A percentile compares a stretch with the other conserved stretches of the same genome.
phyloP scores from a whole-genome alignment of 2,797 vertebrate species.

The Pygocentrus nattereri region DNA sequence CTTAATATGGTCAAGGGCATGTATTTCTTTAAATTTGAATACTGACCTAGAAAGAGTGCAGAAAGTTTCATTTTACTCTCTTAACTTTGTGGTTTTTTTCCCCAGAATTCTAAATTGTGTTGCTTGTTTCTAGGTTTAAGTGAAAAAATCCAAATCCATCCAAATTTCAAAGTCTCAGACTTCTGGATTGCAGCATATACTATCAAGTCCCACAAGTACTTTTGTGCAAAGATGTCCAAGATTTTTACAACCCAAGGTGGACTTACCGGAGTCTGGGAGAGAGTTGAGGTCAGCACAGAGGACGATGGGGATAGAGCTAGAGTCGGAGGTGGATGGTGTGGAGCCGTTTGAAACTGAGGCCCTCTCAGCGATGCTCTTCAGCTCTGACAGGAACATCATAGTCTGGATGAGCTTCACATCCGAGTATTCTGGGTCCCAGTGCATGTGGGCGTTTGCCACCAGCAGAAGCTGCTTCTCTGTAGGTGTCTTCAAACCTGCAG shows the following conservation, averaged over 20 bases:
- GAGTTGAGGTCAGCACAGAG: conserved; percentile 98
- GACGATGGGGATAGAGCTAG: conserved; percentile 92
- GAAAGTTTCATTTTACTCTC: too few species aligned
- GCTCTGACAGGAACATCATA: conserved; percentile 98
- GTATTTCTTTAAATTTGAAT: too few species aligned
- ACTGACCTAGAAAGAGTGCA: too few species aligned
- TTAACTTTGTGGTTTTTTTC: too few species aligned
- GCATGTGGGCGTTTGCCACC: conserved; percentile 98
- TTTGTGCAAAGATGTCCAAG: background rate
- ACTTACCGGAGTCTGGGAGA: conserved; percentile 95
- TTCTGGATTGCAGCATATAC: too few species aligned
- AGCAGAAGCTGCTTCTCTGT: conserved; percentile 92
- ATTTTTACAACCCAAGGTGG: too few species aligned
- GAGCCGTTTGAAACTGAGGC: conserved; percentile 82
- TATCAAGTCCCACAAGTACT: background rate
- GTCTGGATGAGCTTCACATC: conserved; percentile 98
- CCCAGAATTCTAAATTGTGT: too few species aligned
- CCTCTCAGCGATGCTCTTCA: conserved; percentile 95
- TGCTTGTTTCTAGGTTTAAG: too few species aligned
- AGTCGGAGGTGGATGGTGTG: conserved; percentile 84
- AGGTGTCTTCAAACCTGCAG: conserved; percentile 85
- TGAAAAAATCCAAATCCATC: too few species aligned
- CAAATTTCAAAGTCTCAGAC: too few species aligned
- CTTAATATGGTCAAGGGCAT: too few species aligned
- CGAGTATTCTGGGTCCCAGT: conserved; percentile 98